These are phyloP conservation scores for Equus quagga DNA, from an alignment of 2,113 vertebrate genomes.

Conservation along the genomic window DNA sequence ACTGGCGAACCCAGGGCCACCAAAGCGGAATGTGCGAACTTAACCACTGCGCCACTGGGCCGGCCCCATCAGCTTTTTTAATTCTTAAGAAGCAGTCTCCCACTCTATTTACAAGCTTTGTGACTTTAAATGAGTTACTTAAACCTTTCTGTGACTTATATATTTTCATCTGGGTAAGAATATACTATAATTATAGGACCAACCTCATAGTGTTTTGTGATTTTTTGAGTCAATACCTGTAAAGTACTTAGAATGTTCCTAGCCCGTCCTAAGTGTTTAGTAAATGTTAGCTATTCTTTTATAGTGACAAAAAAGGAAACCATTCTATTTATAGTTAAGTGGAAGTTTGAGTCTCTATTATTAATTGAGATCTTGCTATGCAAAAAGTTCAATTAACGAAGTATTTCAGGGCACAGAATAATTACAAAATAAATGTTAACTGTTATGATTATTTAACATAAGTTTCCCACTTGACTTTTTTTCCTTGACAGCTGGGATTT, in stretches of 20 bases:
- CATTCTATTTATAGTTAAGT: background rate
- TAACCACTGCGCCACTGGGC: too few relatives aligned
- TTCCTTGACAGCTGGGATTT: background rate
- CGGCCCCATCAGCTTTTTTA: background rate
- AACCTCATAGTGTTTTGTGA: background rate
- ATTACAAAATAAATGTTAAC: constrained; percentile 26
- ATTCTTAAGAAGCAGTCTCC: constrained; percentile 46
- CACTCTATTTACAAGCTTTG: background rate
- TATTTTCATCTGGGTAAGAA: constrained; percentile 45
- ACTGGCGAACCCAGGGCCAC: too few relatives aligned
- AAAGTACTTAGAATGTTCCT: background rate
- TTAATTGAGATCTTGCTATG: constrained; percentile 8
- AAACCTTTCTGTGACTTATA: constrained; percentile 1
- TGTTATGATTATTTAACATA: constrained; percentile 23
- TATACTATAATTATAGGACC: background rate
- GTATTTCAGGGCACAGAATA: constrained; percentile 34
- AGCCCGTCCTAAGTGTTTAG: background rate
- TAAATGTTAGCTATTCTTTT: constrained; percentile 10
- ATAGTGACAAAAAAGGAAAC: background rate
- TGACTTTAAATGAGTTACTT: background rate
- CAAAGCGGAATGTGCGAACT: too few relatives aligned
- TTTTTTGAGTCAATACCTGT: background rate
- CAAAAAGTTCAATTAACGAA: constrained; percentile 2
- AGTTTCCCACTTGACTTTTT: constrained; percentile 29
- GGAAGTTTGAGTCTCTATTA: constrained; percentile 17